Percentiles rank a stretch among this genome's conserved stretches.
Evolutionary conservation across 2,888 invertebrate species (phyloP).

Genomic region (Notodonta dromedarius): DNA sequence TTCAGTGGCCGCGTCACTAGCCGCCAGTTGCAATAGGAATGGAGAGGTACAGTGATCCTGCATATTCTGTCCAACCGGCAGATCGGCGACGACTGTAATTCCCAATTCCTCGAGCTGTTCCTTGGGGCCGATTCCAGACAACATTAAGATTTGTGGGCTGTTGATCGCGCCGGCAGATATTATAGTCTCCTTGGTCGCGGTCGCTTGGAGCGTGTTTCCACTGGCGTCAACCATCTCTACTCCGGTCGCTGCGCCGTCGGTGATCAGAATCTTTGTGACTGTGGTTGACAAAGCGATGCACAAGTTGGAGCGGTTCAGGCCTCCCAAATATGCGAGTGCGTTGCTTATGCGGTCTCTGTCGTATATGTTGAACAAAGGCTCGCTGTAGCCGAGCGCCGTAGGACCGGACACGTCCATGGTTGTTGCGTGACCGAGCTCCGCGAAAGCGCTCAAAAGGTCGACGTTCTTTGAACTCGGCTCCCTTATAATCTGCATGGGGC

Average conservation of each 20-base stretch:
- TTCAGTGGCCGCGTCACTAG: slow-evolving; percentile 2
- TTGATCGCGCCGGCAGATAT: slow-evolving; percentile 91
- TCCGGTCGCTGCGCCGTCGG: slow-evolving; percentile 3
- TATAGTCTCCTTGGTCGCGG: slow-evolving; percentile 86
- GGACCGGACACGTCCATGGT: slow-evolving; percentile 19
- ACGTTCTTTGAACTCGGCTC: background rate
- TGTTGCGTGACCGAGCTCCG: slow-evolving; percentile 13
- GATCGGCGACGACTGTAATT: background rate
- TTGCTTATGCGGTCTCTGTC: slow-evolving; percentile 21
- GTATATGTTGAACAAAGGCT: slow-evolving; percentile 17
- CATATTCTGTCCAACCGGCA: slow-evolving; percentile 2
- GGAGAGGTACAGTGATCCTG: background rate
- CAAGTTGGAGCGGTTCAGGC: slow-evolving; percentile 10
- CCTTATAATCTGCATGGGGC: slow-evolving; percentile 18
- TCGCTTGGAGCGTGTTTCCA: background rate
- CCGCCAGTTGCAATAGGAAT: background rate
- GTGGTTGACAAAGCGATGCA: slow-evolving; percentile 15
- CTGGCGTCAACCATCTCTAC: slow-evolving; percentile 2
- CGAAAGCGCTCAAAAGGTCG: slow-evolving; percentile 5
- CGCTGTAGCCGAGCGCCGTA: slow-evolving; percentile 10
- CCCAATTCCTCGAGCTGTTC: background rate
- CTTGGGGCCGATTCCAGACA: slow-evolving; percentile 90
- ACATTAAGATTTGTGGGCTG: slow-evolving; percentile 90
- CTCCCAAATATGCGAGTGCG: slow-evolving; percentile 13
- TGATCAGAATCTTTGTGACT: slow-evolving; percentile 25